These are phyloP conservation scores for Sericinus montela DNA, from an alignment of 2,888 invertebrate species.

Conservation along the genomic window DNA sequence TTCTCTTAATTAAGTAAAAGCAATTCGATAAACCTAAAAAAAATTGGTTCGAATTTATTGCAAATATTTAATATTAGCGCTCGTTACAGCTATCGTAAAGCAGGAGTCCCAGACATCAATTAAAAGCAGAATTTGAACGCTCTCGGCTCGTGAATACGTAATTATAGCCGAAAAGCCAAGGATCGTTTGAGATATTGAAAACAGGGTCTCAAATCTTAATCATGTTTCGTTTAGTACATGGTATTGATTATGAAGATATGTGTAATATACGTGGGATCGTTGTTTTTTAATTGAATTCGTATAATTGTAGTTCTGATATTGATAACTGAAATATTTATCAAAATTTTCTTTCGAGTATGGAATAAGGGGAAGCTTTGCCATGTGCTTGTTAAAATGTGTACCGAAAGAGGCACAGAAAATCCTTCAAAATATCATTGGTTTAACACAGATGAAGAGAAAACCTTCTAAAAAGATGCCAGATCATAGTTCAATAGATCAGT, in stretches of 20 bases:
- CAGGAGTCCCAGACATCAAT: conserved; percentile 50
- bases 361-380: too few species aligned
- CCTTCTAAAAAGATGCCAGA: too few species aligned
- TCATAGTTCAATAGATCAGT: too few species aligned
- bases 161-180: conserved; percentile 36
- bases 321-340: too few species aligned
- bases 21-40: conserved; percentile 31
- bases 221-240: conserved; percentile 7
- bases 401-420: too few species aligned
- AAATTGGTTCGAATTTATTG: conserved; percentile 28
- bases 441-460: too few species aligned
- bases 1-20: conserved; percentile 35
- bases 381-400: too few species aligned
- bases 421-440: too few species aligned
- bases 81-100: conserved; percentile 48
- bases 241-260: conserved; percentile 1
- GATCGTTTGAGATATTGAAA: conserved; percentile 38
- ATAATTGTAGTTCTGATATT: too few species aligned
- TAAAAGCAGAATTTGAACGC: conserved; percentile 44
- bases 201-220: conserved; percentile 30
- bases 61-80: conserved; percentile 51
- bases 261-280: not conserved
- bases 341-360: too few species aligned
- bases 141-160: conserved; percentile 48
- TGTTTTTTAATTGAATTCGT: too few species aligned